Evolutionary conservation across 2,888 invertebrate species (phyloP), one percentile per base, ranked within the genome.

Genomic region (Tipula lateralis): DNA sequence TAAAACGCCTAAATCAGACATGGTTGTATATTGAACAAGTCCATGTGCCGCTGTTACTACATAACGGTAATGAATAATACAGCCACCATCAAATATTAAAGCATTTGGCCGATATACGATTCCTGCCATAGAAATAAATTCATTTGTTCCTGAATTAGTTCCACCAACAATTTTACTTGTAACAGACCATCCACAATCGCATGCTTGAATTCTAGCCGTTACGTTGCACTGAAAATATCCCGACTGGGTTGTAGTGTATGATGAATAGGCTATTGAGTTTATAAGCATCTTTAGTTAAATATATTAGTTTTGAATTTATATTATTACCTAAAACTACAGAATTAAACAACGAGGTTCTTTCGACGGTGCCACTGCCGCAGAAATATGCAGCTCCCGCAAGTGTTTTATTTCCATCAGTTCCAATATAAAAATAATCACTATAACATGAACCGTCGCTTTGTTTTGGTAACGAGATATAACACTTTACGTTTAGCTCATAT

Each of bases 51-150:
- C 92, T 0, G 92, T 91, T 50, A 92, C n/a, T 2, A 91, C 90
- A 85, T 89, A 91, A 4, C 89, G 89, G 80, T 87, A 86, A 84
- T 87, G 88, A 12, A 89, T 91, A 83, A 93, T 91, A 1, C 89
- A 87, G 0, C 89, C 91, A 0, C 91, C 92, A 87, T 93, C 92
- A 86, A 89, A 89, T 1, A 90, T 84, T 0, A 86, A 24, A 5
- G 84, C n/a, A 3, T n/a, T 86, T 0, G 84, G 44, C 1, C 86
- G 6, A 85, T 91, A 88, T 34, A 92, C 87, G 29, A 94, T 85
- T 0, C 90, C 92, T 0, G 91, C 92, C 91, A 93, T 92, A 87
- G 91, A 91, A 0, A 93, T 93, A 87, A 88, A 94, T 87, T 94
- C 94, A 86, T 93, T 92, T 0, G 91, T 87, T 0, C 89, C 89